Evolutionary conservation across 92 coral and sea anemone species (phyloP).

Genomic region (Meandrina meandrites): DNA sequence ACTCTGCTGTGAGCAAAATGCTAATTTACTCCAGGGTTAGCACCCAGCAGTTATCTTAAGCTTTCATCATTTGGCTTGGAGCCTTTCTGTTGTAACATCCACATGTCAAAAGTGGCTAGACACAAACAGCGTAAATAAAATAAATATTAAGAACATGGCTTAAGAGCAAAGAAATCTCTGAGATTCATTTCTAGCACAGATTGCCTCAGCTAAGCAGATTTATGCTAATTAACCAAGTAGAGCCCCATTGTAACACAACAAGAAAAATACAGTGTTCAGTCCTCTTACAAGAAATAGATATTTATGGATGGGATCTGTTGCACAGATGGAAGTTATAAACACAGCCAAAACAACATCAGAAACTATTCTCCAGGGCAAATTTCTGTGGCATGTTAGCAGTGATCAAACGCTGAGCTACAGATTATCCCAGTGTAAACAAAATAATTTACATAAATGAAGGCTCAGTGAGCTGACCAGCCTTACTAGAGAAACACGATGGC

Average conservation of each 20-base stretch:
- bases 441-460: slow-evolving; percentile 13
- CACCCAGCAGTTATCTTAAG: slow-evolving; percentile 20
- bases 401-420: slow-evolving; percentile 28
- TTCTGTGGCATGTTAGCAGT: no score
- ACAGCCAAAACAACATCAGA: slow-evolving; percentile 7
- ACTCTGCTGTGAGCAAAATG: slow-evolving; percentile 29
- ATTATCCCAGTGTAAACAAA: slow-evolving; percentile 20
- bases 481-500: not conserved
- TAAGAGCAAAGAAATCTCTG: not conserved
- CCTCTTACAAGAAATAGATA: not conserved
- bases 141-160: not conserved
- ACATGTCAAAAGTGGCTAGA: not conserved
- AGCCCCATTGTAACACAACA: slow-evolving; percentile 8
- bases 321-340: slow-evolving; percentile 3
- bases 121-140: not conserved
- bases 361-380: not conserved
- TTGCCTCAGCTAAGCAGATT: slow-evolving; percentile 28
- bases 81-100: not conserved
- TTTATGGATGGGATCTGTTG: not conserved
- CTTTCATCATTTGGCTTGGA: not conserved
- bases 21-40: not conserved
- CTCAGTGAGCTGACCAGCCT: not conserved
- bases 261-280: not conserved
- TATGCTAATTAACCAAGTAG: slow-evolving; percentile 31
- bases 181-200: not conserved